Conservation (phyloP, 2,888 invertebrate genomes). For the Sympetrum striolatum region DNA sequence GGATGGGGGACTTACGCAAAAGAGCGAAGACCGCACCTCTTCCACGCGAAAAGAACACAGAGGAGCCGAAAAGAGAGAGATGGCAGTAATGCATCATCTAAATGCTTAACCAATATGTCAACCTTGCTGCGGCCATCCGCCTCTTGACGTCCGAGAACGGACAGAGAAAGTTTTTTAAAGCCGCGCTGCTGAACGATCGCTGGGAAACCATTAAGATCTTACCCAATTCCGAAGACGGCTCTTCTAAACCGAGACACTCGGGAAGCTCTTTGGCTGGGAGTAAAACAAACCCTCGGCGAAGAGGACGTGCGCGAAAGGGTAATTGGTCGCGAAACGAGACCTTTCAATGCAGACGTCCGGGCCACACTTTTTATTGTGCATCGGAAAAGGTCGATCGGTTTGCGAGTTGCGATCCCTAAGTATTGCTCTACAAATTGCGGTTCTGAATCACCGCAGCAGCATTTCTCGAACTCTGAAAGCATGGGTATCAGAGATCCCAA, state of each 20-base stretch:
- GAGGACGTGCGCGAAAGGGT: background rate
- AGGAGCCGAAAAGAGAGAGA: background rate
- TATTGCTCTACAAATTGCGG: no score
- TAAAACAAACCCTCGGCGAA: background rate
- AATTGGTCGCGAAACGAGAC: background rate
- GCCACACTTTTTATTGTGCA: no score
- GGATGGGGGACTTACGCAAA: background rate
- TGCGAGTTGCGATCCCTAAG: no score
- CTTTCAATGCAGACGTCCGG: background rate
- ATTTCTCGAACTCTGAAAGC: no score
- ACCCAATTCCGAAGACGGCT: background rate
- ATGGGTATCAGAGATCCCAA: no score
- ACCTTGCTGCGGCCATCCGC: background rate
- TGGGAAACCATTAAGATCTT: conserved; percentile 11
- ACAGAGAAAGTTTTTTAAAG: conserved; percentile 13
- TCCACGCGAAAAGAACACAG: background rate
- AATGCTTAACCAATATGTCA: conserved; percentile 23
- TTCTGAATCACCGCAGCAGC: no score
- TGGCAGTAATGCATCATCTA: conserved; percentile 18
- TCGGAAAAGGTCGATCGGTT: no score
- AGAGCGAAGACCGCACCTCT: background rate
- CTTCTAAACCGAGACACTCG: background rate
- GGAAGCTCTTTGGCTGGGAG: background rate
- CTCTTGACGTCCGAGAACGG: background rate
- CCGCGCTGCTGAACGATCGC: background rate